phyloP scores from a whole-genome alignment of 92 coral and sea anemone species.

The Phymanthus crucifer region DNA sequence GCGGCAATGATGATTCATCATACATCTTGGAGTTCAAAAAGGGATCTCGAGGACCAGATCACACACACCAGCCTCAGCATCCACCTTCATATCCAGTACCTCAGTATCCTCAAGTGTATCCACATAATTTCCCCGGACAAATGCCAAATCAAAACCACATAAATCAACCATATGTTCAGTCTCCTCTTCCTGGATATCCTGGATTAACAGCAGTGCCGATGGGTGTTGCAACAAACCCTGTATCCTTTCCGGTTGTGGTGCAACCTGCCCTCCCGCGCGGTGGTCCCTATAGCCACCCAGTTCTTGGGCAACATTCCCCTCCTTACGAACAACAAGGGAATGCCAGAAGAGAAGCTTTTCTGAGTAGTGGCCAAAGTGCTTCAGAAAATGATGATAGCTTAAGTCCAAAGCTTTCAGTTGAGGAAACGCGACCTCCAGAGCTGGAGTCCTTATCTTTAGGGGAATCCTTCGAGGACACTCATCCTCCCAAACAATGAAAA shows the following conservation, averaged over 20 bases:
- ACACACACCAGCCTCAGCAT: not conserved
- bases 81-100: not conserved
- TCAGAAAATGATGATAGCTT: conserved; percentile 27
- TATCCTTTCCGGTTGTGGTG: not conserved
- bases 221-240: not conserved
- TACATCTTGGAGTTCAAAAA: conserved; percentile 11
- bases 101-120: not conserved
- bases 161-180: not conserved
- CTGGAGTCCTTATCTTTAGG: not conserved
- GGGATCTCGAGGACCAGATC: not conserved
- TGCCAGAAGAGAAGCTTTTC: not conserved
- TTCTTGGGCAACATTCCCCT: not conserved
- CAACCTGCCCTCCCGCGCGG: not conserved
- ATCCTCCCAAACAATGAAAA: conserved; percentile 23
- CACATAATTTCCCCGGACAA: not conserved
- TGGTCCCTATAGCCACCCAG: not conserved
- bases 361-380: not conserved
- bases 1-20: not conserved
- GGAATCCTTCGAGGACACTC: conserved; percentile 32
- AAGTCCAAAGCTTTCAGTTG: conserved; percentile 4
- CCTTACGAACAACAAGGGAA: not conserved
- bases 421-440: conserved; percentile 22
- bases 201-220: not conserved
- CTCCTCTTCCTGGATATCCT: not conserved
- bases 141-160: not conserved